phyloP scores from a whole-genome alignment of 2,888 invertebrate species.

The Mechanitis mazaeus region DNA sequence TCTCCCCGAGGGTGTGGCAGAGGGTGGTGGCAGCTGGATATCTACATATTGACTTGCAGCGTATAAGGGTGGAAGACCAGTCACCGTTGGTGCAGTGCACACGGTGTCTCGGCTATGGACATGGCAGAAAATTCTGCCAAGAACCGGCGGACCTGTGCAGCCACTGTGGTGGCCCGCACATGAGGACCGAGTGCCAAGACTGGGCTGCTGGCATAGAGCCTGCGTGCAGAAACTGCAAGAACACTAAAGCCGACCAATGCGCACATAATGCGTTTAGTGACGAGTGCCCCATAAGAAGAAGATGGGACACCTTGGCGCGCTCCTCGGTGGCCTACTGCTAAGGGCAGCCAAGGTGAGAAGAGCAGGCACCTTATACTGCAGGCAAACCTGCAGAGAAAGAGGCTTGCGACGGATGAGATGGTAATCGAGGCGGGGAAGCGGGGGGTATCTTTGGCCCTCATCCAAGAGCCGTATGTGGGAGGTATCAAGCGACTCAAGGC shows the following conservation, averaged over 20 bases:
- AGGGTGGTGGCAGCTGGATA: neutral
- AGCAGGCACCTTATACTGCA: slow-evolving; percentile 21
- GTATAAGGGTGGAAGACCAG: neutral
- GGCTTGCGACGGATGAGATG: slow-evolving; percentile 30
- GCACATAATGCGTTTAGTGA: slow-evolving; percentile 17
- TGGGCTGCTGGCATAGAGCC: slow-evolving; percentile 2
- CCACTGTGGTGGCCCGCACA: slow-evolving; percentile 29
- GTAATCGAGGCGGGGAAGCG: slow-evolving; percentile 22
- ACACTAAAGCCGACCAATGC: neutral
- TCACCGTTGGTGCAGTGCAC: slow-evolving; percentile 9
- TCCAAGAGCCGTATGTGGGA: slow-evolving; percentile 38
- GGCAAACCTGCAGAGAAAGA: slow-evolving; percentile 30
- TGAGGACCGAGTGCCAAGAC: neutral
- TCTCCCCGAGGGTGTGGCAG: neutral
- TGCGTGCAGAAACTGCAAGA: slow-evolving; percentile 21
- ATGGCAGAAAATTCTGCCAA: slow-evolving; percentile 8
- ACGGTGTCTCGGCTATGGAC: slow-evolving; percentile 5
- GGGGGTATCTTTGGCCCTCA: slow-evolving; percentile 21
- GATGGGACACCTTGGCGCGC: slow-evolving; percentile 33
- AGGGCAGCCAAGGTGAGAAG: slow-evolving; percentile 12
- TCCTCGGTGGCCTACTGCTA: slow-evolving; percentile 20
- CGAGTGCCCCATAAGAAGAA: slow-evolving; percentile 19
- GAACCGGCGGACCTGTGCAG: slow-evolving; percentile 23
- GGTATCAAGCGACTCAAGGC: slow-evolving; percentile 22
- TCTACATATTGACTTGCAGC: neutral